These are phyloP conservation scores for Agrotis ipsilon DNA, from an alignment of 2,888 invertebrate genomes.

Conservation along the genomic window DNA sequence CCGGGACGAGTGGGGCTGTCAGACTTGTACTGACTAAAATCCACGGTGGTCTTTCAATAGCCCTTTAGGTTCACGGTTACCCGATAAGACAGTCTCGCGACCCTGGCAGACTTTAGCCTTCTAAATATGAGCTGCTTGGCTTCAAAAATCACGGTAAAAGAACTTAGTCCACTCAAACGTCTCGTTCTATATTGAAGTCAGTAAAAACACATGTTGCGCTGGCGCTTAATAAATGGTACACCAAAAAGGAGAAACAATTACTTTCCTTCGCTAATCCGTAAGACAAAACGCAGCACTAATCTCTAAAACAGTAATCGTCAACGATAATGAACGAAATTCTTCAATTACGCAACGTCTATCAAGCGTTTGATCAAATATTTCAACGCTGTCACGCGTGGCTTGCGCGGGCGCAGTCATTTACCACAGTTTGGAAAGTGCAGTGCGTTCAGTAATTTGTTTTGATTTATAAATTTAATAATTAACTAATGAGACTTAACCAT, in stretches of 20 bases:
- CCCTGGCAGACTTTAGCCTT: too few relatives aligned
- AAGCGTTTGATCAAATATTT: conserved; percentile 73
- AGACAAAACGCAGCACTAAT: not conserved
- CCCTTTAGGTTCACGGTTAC: too few relatives aligned
- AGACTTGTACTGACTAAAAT: too few relatives aligned
- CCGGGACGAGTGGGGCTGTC: too few relatives aligned
- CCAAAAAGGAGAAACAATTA: too few relatives aligned
- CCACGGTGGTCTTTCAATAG: too few relatives aligned
- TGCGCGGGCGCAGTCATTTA: conserved; percentile 49
- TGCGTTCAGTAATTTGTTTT: conserved; percentile 43
- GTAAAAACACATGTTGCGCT: not conserved
- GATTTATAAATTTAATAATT: not conserved
- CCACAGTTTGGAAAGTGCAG: conserved; percentile 54
- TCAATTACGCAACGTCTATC: conserved; percentile 64
- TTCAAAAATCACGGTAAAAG: too few relatives aligned
- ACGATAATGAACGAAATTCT: conserved; percentile 32
- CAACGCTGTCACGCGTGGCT: conserved; percentile 76
- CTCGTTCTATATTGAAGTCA: too few relatives aligned
- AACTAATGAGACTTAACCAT: too few relatives aligned
- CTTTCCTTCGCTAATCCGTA: not conserved
- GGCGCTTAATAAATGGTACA: not conserved
- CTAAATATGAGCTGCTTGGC: too few relatives aligned
- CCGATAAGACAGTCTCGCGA: too few relatives aligned
- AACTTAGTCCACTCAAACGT: too few relatives aligned
- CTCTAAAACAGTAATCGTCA: conserved; percentile 12